Conservation (phyloP, 1,140 invertebrate genomes). For the Diabrotica undecimpunctata region DNA sequence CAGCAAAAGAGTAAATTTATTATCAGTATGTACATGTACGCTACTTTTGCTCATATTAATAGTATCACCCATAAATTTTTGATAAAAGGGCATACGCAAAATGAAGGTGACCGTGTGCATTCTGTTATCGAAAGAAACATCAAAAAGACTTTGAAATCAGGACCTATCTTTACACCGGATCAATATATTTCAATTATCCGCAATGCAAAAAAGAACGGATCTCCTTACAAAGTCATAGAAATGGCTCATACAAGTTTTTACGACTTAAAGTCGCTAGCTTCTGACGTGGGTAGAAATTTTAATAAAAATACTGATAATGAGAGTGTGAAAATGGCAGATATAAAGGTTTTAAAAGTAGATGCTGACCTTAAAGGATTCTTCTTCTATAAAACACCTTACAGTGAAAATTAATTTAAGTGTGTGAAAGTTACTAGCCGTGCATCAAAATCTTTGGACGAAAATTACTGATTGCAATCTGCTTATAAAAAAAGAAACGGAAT, state of each 20-base stretch:
- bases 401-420: not conserved
- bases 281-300: constrained; percentile 8
- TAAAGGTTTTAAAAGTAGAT: constrained; percentile 1
- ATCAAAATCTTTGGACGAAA: not conserved
- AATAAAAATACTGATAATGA: constrained; percentile 16
- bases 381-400: not conserved
- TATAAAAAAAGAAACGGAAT: too few species aligned
- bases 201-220: constrained; percentile 36
- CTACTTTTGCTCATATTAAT: constrained; percentile 37
- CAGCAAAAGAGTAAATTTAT: constrained; percentile 49
- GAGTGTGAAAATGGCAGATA: constrained; percentile 6
- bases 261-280: constrained; percentile 22
- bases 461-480: too few species aligned
- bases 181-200: constrained; percentile 34
- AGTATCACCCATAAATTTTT: too few species aligned
- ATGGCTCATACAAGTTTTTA: constrained; percentile 34
- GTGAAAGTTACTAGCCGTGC: not conserved
- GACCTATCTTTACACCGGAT: constrained; percentile 35
- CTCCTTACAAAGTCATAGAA: constrained; percentile 34
- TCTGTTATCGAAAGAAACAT: constrained; percentile 44
- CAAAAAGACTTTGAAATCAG: constrained; percentile 36
- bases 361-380: not conserved
- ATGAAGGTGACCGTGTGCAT: too few species aligned
- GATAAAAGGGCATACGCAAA: constrained; percentile 46
- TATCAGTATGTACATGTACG: constrained; percentile 40